Conservation (phyloP, 2,888 invertebrate species). For the Cartodere bifasciata region DNA sequence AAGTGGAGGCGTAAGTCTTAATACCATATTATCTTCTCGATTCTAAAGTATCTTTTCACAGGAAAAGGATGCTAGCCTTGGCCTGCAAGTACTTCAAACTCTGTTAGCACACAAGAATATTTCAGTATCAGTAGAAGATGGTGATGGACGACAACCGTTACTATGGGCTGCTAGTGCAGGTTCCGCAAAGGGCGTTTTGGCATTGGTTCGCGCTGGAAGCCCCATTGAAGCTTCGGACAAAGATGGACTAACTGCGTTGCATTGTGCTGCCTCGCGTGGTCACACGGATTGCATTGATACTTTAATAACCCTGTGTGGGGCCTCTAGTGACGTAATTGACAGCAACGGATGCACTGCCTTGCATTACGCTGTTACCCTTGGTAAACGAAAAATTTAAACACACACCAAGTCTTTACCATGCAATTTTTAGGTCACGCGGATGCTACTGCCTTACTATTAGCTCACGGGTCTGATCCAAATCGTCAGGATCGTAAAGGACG, state of each 20-base stretch:
- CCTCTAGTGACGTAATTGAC: conserved; percentile 79
- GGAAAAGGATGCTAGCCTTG: conserved; percentile 41
- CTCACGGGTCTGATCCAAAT: conserved; percentile 82
- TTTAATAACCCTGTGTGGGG: conserved; percentile 75
- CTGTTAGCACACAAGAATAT: conserved; percentile 65
- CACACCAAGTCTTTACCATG: neutral
- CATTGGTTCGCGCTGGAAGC: conserved; percentile 78
- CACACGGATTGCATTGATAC: conserved; percentile 87
- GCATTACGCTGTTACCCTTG: conserved; percentile 89
- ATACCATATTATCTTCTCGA: no score
- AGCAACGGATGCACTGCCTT: conserved; percentile 91
- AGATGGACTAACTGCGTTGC: conserved; percentile 89
- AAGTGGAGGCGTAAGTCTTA: conserved; percentile 51
- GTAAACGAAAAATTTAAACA: conserved; percentile 14
- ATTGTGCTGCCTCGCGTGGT: conserved; percentile 94
- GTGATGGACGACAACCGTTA: conserved; percentile 86
- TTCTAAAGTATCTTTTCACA: conserved; percentile 15
- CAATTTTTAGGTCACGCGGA: conserved; percentile 67
- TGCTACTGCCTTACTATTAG: conserved; percentile 78
- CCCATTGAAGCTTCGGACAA: conserved; percentile 73
- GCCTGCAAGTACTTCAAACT: conserved; percentile 67
- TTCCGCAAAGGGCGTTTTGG: conserved; percentile 80
- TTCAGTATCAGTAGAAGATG: conserved; percentile 74
- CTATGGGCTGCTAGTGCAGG: conserved; percentile 98
- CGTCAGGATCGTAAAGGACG: conserved; percentile 86